Evolutionary conservation across 2,888 invertebrate species (phyloP), one percentile per base, ranked within the genome.

Genomic region (Eilema griseolum): DNA sequence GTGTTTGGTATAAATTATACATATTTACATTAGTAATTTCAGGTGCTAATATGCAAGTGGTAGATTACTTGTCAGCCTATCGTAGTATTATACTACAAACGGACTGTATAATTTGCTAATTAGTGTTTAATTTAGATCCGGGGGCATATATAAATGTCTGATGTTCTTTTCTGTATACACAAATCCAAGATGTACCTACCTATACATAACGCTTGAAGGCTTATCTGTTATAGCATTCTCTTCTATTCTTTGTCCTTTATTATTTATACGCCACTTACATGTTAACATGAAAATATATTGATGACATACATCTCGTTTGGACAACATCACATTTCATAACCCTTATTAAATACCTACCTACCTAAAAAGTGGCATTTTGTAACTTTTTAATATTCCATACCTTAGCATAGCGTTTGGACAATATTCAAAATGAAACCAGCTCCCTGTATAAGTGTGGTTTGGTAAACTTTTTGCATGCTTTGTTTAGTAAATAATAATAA

Each of bases 81-180:
- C 14, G 24, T 20, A 37, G 67, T 56, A 31, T 71, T 16, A 28
- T 16, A 60, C 46, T 65, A 73, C 46, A 68, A 66, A 72, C 63
- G 33, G 64, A 71, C 16, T 67, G 46, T n/a, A 61, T 61, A 46
- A 67, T 67, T 31, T 31, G 33, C 24, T 23, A 52, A 52, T 67
- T 12, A 46, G 46, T 20, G 1, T 1, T 20, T 46, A 46, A 46
- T 46, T 46, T 46, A 46, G 20, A 20, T 4, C 46, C 7, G 2
- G 12, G 5, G 20, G 20, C 20, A 46, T 46, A 46, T 46, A 46
- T 20, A 46, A 46, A 20, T 20, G 20, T 20, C 20, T 46, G 1
- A 46, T 46, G 8, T 46, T 7, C 7, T 20, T 8, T 20, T 46
- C 46, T 20, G 46, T 46, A 46, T 1, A 41, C 31, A 33, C 8